Evolutionary conservation across 2,113 vertebrate genomes (phyloP), one percentile per base, ranked within the genome.

Genomic region (Theropithecus gelada): DNA sequence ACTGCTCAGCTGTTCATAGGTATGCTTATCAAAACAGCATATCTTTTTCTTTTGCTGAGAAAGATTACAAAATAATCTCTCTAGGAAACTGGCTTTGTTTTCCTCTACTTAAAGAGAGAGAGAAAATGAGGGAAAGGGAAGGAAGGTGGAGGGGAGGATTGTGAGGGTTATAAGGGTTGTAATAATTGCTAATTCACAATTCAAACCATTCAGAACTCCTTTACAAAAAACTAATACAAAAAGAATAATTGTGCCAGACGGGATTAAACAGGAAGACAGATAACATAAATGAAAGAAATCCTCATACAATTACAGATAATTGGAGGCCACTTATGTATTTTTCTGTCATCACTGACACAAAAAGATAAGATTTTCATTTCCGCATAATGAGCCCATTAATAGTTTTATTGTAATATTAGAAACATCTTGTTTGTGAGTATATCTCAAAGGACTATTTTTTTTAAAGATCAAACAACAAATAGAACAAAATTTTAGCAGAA

Each of bases 331-430:
- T 95, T 97, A 90, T 86, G 96, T 5, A 23, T 97, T 98, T 94
- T 91, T 94, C 90, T 72, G 27, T 97, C 96, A 98, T 80, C 95
- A 88, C 85, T 82, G 93, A 96, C 92, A 97, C 68, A 87, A 94
- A 97, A 97, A 98, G 97, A 61, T 90, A 98, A 98, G 94, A 81
- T 68, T 96, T 52, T 96, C 97, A 95, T 97, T 98, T 98, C 61
- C 93, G 94, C 97, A 73, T 40, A 98, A 97, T 79, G 94, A 66
- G 48, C 9, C 50, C 84, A 97, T 87, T 84, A 97, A 73, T 95
- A 96, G 92, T 85, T 98, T 95, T 97, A 98, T 40, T 97, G 95
- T 88, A 96, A 89, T 88, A 94, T 55, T 97, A 97, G 96, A 98
- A 93, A 97, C 68, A 97, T 95, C 61, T 91, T 97, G n/a, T 35